phyloP scores from a whole-genome alignment of 2,888 invertebrate genomes.

The Corbicula japonica region DNA sequence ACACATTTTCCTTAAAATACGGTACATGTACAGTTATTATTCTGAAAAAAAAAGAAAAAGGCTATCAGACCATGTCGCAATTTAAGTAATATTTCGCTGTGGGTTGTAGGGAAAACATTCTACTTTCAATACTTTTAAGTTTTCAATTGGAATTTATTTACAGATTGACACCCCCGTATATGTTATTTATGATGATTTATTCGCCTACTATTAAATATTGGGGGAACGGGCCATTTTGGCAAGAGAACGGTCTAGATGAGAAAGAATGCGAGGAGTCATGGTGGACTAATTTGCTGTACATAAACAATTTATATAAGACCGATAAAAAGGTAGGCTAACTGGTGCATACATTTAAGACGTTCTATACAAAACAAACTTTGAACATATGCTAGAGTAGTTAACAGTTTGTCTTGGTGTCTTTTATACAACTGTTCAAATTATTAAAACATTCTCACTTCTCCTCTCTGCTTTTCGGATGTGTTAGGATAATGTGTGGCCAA shows the following conservation, averaged over 20 bases:
- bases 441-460: no score
- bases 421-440: not conserved
- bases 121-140: no score
- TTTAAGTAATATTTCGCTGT: no score
- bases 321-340: constrained; percentile 47
- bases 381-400: not conserved
- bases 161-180: constrained; percentile 77
- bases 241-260: constrained; percentile 55
- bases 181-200: constrained; percentile 74
- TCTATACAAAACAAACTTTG: not conserved
- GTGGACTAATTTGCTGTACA: constrained; percentile 78
- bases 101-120: no score
- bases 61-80: no score
- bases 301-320: constrained; percentile 74
- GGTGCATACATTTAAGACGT: not conserved
- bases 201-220: constrained; percentile 68
- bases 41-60: no score
- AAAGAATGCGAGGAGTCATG: constrained; percentile 69
- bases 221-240: constrained; percentile 72
- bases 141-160: not conserved
- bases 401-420: not conserved
- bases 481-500: no score
- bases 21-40: no score
- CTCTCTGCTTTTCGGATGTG: no score
- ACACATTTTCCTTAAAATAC: no score